Evolutionary conservation across 64 coral and sea anemone genomes (phyloP), one percentile per base, ranked within the genome.

Genomic region (Montipora efflorescens): DNA sequence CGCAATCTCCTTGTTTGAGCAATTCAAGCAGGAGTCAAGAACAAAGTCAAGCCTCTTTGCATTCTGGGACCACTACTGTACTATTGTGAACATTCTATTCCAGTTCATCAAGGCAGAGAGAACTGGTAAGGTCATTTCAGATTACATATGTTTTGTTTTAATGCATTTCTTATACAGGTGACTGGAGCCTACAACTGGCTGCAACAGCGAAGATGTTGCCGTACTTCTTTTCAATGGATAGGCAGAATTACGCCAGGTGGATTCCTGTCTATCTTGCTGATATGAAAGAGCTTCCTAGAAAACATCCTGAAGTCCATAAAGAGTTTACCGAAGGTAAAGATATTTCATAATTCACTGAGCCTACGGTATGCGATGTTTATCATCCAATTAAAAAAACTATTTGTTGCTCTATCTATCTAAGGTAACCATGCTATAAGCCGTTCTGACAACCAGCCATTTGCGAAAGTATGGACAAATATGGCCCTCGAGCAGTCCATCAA

Each of bases 401-500:
- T 64, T 64, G 61, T 64, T 64, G 1, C 1, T 64, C 61, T 64
- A 64, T 57, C 52, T 57, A 57, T 64, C 61, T 64, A 64, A 64
- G 61, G 61, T 64, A 64, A 64, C 59, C 89, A 79, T 58, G 28
- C 82, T 19, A 23, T 95, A 23, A 95, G 82, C 12, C 57, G 94
- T 22, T 87, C 89, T 61, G 82, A 59, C 4, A 64, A 64, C 61
- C 57, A 91, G 75, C 83, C 89, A 36, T 92, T 91, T 49, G 70
- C 76, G 2, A 73, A 91, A 74, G 94, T 95, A 8, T 91, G 71
- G 23, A 91, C 88, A 18, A 61, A 95, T 55, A 91, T 95, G 88
- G 88, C 93, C 15, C 76, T 93, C 21, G 84, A 93, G 67, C 88
- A 95, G 21, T 87, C 81, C 7, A 87, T 91, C 52, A 95, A 91